phyloP scores from a whole-genome alignment of 2,797 vertebrate genomes.

The Peromyscus melanophrys region DNA sequence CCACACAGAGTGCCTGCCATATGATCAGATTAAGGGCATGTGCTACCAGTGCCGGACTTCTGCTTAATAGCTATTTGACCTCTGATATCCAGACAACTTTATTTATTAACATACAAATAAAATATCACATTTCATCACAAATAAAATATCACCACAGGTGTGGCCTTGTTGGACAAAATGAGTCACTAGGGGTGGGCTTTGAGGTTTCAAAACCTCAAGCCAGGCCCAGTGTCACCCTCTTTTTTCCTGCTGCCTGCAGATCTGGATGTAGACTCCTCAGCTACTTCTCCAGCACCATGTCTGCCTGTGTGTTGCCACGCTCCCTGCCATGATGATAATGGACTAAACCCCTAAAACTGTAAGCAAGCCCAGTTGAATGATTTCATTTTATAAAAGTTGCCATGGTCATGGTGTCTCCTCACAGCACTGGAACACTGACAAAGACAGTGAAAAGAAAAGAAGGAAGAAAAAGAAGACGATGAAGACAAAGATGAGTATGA shows the following conservation, averaged over 20 bases:
- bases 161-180: not conserved
- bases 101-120: no score
- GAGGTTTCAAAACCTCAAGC: not conserved
- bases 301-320: not conserved
- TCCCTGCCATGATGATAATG: not conserved
- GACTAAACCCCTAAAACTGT: not conserved
- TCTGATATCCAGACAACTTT: no score
- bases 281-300: not conserved
- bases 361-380: not conserved
- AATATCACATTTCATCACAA: no score
- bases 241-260: not conserved
- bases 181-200: not conserved
- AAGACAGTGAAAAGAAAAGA: not conserved
- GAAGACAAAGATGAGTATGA: not conserved
- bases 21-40: no score
- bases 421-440: not conserved
- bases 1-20: no score
- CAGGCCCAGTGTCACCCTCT: not conserved
- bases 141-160: no score
- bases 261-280: not conserved
- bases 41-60: no score
- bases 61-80: no score
- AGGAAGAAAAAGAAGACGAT: not conserved
- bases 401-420: not conserved
- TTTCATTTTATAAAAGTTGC: not conserved